Conservation (phyloP, 2,888 invertebrate species). For the Sesia bembeciformis region DNA sequence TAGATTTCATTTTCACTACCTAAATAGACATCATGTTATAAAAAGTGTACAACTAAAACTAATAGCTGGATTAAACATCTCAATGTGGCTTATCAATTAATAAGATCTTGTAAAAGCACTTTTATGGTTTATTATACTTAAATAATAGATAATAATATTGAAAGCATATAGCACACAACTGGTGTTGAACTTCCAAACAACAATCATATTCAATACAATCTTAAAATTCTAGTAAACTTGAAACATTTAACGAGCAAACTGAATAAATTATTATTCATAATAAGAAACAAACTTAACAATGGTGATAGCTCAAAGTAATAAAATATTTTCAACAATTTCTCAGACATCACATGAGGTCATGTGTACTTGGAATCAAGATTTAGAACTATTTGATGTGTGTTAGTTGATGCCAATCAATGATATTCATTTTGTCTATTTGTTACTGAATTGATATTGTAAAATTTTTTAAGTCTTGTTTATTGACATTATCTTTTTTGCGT, state of each 20-base stretch:
- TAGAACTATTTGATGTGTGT: slow-evolving; percentile 42
- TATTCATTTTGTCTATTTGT: slow-evolving; percentile 55
- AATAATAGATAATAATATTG: slow-evolving; percentile 71
- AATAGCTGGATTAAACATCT: slow-evolving; percentile 74
- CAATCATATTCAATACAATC: slow-evolving; percentile 69
- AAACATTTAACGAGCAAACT: slow-evolving; percentile 74
- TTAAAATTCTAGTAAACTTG: slow-evolving; percentile 73
- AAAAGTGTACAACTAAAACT: slow-evolving; percentile 75
- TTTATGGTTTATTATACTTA: slow-evolving; percentile 70
- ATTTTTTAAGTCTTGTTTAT: slow-evolving; percentile 41
- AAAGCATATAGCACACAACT: slow-evolving; percentile 69
- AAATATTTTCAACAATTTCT: slow-evolving; percentile 66
- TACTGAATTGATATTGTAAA: slow-evolving; percentile 71
- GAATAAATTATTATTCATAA: slow-evolving; percentile 74
- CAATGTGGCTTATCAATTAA: slow-evolving; percentile 71
- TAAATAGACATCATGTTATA: slow-evolving; percentile 74
- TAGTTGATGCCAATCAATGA: slow-evolving; percentile 58
- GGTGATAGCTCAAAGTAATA: slow-evolving; percentile 73
- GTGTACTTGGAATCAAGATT: slow-evolving; percentile 36
- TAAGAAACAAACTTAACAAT: slow-evolving; percentile 73
- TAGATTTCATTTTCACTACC: slow-evolving; percentile 73
- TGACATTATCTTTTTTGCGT: slow-evolving; percentile 73
- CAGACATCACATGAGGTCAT: slow-evolving; percentile 48
- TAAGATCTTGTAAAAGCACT: slow-evolving; percentile 74
- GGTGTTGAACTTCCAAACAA: slow-evolving; percentile 64